Evolutionary conservation across 2,113 vertebrate genomes (phyloP).

Genomic region (Corythaixoides concolor): DNA sequence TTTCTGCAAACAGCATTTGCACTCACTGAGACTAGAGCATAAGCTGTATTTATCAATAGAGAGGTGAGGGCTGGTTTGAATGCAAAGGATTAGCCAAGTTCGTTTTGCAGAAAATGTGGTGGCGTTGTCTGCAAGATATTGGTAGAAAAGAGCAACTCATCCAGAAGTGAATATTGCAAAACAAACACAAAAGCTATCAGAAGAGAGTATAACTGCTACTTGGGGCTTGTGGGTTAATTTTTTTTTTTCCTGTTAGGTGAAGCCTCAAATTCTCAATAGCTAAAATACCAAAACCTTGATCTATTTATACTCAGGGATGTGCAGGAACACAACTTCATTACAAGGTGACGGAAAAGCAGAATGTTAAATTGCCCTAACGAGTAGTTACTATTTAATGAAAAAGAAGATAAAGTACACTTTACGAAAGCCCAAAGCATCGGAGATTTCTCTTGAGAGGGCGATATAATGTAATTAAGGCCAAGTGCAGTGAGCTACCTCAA

Average conservation of each 20-base stretch:
- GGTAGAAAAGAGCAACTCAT: neutral
- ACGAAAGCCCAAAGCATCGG: neutral
- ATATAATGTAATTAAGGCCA: slow-evolving; percentile 38
- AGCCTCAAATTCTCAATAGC: neutral
- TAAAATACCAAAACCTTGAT: neutral
- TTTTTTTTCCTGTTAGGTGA: neutral
- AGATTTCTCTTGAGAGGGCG: slow-evolving; percentile 18
- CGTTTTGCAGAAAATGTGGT: neutral
- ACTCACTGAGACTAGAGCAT: neutral
- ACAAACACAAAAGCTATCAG: neutral
- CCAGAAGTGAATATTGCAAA: neutral
- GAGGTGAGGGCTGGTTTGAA: neutral
- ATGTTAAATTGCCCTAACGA: neutral
- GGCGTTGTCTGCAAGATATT: neutral
- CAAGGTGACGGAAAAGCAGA: neutral
- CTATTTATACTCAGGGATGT: neutral
- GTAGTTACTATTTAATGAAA: slow-evolving; percentile 30
- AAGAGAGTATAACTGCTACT: neutral
- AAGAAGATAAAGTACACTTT: neutral
- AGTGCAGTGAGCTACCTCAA: neutral
- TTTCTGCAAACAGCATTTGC: slow-evolving; percentile 42
- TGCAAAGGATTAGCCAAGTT: neutral
- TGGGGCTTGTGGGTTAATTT: accelerated
- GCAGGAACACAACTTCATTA: neutral
- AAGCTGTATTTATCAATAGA: slow-evolving; percentile 13